Conservation (phyloP, 2,113 vertebrate species). For the Triplophysa dalaica region DNA sequence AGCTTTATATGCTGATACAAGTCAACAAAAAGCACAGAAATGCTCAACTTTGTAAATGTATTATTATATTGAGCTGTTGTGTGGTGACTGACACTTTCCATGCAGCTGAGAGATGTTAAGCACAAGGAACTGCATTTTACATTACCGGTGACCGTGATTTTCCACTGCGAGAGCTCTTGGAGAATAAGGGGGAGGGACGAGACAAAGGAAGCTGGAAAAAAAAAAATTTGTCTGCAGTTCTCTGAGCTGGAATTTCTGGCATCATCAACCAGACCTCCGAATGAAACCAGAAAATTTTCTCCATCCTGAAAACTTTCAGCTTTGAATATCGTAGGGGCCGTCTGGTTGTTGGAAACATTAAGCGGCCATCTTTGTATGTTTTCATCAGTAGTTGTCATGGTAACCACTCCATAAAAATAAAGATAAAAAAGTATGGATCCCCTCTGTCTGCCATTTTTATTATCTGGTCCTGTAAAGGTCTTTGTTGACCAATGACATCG, state of each 20-base stretch:
- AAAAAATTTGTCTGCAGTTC: slow-evolving; percentile 68
- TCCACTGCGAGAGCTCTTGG: slow-evolving; percentile 63
- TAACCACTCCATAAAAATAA: background rate
- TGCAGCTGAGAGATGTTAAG: slow-evolving; percentile 33
- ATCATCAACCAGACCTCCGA: slow-evolving; percentile 68
- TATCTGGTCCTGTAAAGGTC: background rate
- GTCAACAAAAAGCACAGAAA: background rate
- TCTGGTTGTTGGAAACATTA: background rate
- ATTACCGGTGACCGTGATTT: slow-evolving; percentile 73
- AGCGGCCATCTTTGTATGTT: background rate
- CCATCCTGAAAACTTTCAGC: background rate
- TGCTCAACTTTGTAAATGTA: background rate
- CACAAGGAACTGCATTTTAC: slow-evolving; percentile 40
- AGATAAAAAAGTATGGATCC: background rate
- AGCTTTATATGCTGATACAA: background rate
- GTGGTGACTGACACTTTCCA: background rate
- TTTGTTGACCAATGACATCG: background rate
- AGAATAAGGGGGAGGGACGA: slow-evolving; percentile 59
- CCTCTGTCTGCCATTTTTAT: background rate
- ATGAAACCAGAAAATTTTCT: slow-evolving; percentile 49
- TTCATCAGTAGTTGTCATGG: background rate
- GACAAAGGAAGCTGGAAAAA: slow-evolving; percentile 71
- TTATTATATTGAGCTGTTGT: slow-evolving; percentile 9
- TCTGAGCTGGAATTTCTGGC: slow-evolving; percentile 76
- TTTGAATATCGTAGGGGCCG: background rate